phyloP scores from a whole-genome alignment of 1,140 invertebrate species.

The Ceratitis capitata region DNA sequence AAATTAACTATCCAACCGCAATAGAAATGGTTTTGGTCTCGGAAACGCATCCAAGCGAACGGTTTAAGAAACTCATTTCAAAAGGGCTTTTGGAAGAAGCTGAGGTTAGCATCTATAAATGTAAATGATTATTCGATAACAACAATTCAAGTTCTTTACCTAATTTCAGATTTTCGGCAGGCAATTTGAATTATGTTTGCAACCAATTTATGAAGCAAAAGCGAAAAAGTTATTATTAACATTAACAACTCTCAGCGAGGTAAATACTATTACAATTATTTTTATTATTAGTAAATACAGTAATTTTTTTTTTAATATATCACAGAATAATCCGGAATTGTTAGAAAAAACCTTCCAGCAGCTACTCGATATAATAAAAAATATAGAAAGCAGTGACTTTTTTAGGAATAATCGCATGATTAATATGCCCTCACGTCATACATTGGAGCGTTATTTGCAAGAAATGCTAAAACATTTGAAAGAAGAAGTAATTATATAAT shows the following conservation, averaged over 20 bases:
- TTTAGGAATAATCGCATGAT: slow-evolving; percentile 57
- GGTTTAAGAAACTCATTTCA: slow-evolving; percentile 60
- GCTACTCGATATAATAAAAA: slow-evolving; percentile 48
- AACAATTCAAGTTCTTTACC: not conserved
- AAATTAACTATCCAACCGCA: slow-evolving; percentile 45
- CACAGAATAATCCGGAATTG: slow-evolving; percentile 41
- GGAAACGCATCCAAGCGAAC: slow-evolving; percentile 62
- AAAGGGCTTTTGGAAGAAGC: slow-evolving; percentile 63
- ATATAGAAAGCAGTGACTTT: slow-evolving; percentile 56
- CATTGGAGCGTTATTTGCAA: slow-evolving; percentile 52
- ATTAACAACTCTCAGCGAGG: slow-evolving; percentile 48
- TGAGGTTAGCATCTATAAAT: slow-evolving; percentile 48
- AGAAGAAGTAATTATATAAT: slow-evolving; percentile 50
- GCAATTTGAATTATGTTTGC: slow-evolving; percentile 60
- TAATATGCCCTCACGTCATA: slow-evolving; percentile 55
- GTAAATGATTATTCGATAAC: not conserved
- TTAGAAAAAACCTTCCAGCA: slow-evolving; percentile 45
- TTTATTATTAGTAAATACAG: not conserved
- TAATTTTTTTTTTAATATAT: not conserved
- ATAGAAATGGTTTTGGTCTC: slow-evolving; percentile 62
- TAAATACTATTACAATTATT: slow-evolving; percentile 37
- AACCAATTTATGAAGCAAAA: slow-evolving; percentile 61
- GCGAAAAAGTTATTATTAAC: slow-evolving; percentile 58
- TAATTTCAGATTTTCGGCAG: slow-evolving; percentile 51
- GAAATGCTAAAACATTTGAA: slow-evolving; percentile 54